Base-by-base conservation (phyloP, 2,797 vertebrate genomes). In the Crypturellus tataupa region DNA sequence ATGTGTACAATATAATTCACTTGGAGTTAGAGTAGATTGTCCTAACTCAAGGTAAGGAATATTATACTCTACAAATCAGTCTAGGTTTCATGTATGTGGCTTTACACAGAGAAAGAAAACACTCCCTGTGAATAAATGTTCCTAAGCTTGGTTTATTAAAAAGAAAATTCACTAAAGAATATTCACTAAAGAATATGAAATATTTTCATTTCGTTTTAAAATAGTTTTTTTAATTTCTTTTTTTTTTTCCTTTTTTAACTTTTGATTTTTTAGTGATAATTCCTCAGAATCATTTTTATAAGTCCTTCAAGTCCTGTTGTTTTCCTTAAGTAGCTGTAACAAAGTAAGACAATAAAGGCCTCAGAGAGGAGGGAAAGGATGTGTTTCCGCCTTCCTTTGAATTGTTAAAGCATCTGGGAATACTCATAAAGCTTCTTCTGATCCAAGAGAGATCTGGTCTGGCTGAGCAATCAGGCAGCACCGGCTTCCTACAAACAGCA, bases 391-490 rank as follows among this genome's bases (percentile, higher is more conserved):
- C 47, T 81, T 27, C 19, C 53, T 56, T 20, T 49, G 40, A 1
- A 24, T 37, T n/a, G 46, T 27, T 59, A 24, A 35, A 59, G 17
- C 44, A 71, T 39, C 39, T 18, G 40, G 33, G 10, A 40, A 78
- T 55, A 47, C 70, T 71, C 1, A 1, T 15, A 35, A 46, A 31
- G 35, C 24, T 3, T 2, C 39, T 27, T 21, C 18, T 3, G 1
- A 16, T 23, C 47, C 17, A 12, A 31, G 3, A 69, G 47, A n/a
- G n/a, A n/a, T n/a, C n/a, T n/a, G n/a, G n/a, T n/a, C n/a, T n/a
- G n/a, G 33, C 19, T 25, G 65, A 76, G 67, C 46, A 35, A 39
- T 27, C 71, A 82, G 10, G 10, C 5, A 2, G 46, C 19, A 33
- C 23, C 42, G 40, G 62, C n/a, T 51, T 51, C 67, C 47, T 69